Evolutionary conservation across 2,113 vertebrate genomes (phyloP), one percentile per base, ranked within the genome.

Genomic region (Mobula birostris): DNA sequence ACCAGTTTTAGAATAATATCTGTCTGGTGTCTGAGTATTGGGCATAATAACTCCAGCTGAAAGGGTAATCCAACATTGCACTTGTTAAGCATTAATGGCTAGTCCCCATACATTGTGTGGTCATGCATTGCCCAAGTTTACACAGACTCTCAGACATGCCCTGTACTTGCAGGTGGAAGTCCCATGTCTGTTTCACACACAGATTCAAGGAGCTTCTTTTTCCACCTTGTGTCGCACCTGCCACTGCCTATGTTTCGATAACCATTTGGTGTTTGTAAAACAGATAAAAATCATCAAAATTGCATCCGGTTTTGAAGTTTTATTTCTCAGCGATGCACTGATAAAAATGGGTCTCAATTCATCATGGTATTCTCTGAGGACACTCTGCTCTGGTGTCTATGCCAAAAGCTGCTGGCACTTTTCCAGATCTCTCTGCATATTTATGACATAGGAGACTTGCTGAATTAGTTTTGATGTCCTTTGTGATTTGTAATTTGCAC

Each of bases 401-500:
- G 58, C 58, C 85, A 88, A 32, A 15, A 29, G 27, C 24, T 77
- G 24, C 27, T 85, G 24, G 24, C 24, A 85, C 56, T 85, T 88
- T 88, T 66, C 85, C 85, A 7, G 85, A 63, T 88, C 58, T 58
- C 29, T 5, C 58, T 88, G 58, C 63, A 61, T 61, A 66, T 88
- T 88, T 88, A 17, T 32, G 85, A 88, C 58, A 88, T 19, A 61
- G 32, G 85, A 63, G 29, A 66, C 61, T 17, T 63, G 29, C 11
- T 63, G 58, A 88, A 88, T 88, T 88, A 88, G 27, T 88, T 29
- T 66, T 88, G 61, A 61, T n/a, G 4, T 88, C 85, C 85, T 17
- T 88, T n/a, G 29, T 88, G 58, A n/a, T 88, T 88, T 63, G 85
- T 66, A 88, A 88, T 88, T 63, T 88, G 85, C 56, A 88, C 58